Evolutionary conservation across 1,140 invertebrate genomes (phyloP).

Genomic region (Drosophila repleta): DNA sequence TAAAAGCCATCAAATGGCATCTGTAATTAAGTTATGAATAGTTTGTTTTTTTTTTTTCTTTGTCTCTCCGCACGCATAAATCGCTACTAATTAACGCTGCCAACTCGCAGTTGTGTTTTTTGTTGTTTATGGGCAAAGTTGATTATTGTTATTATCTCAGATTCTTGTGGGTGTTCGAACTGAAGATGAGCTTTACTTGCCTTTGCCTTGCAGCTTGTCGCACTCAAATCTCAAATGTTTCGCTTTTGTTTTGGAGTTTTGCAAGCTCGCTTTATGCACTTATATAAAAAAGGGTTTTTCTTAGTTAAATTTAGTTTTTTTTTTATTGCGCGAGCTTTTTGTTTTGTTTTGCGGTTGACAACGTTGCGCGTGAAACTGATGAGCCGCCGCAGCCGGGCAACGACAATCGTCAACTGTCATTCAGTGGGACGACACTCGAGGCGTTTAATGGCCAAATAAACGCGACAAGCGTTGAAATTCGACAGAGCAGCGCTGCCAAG

Average conservation of each 20-base stretch:
- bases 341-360: conserved; percentile 18
- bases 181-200: conserved; percentile 27
- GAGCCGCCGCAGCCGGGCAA: conserved; percentile 66
- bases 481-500: conserved; percentile 2
- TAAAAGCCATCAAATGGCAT: conserved; percentile 19
- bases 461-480: conserved; percentile 45
- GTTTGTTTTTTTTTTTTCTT: conserved; percentile 25
- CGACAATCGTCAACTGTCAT: conserved; percentile 73
- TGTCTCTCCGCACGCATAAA: conserved; percentile 4
- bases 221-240: neutral
- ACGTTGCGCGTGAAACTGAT: conserved; percentile 35
- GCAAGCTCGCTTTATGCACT: conserved; percentile 21
- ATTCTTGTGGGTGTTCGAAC: conserved; percentile 35
- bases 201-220: conserved; percentile 22
- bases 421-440: conserved; percentile 55
- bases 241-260: conserved; percentile 19
- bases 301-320: neutral
- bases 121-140: conserved; percentile 38
- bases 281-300: conserved; percentile 17
- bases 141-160: conserved; percentile 14
- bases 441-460: conserved; percentile 65
- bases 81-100: conserved; percentile 26
- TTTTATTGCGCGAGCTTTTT: neutral
- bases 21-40: conserved; percentile 47
- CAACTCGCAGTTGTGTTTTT: neutral